Base-by-base conservation (phyloP, 2,888 invertebrate genomes). In the Eupithecia pulchellata region DNA sequence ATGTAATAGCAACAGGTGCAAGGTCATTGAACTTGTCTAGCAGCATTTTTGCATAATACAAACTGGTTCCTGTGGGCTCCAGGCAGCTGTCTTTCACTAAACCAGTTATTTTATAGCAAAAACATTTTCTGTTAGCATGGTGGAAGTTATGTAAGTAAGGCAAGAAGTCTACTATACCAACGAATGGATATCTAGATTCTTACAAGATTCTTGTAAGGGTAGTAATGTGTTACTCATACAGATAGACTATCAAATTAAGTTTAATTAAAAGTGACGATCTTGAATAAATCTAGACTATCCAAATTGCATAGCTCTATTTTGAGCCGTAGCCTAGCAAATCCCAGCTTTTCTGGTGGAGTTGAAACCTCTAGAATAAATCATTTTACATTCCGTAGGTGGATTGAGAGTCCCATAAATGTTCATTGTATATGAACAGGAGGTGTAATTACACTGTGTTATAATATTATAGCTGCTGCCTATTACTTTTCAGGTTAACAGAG, bases 401-500 rank as follows among this genome's bases (percentile, higher is more conserved):
- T n/a, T n/a, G n/a, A n/a, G n/a, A n/a, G n/a, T n/a, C n/a, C n/a
- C n/a, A n/a, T n/a, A n/a, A n/a, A n/a, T n/a, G n/a, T n/a, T n/a
- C n/a, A n/a, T n/a, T n/a, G n/a, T n/a, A n/a, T n/a, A n/a, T n/a
- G n/a, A n/a, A n/a, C n/a, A n/a, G n/a, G n/a, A n/a, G n/a, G n/a
- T n/a, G n/a, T 42, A 42, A n/a, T 42, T n/a, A 47, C 20, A 47
- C 42, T 20, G 42, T 34, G 34, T 20, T 20, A 42, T 42, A 42
- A 6, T 36, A 36, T 13, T 47, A 47, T 11, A 47, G 20, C 52
- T 25, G 11, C 25, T 52, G 52, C 17, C 25, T 32, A 4, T 36
- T 34, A 25, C 0, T 25, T 52, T 91, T 69, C 80, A 95, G 95
- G 96, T 96, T 69, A 98, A 97, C 93, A 96, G 99, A 85, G 99